Base-by-base conservation (phyloP, 64 coral and sea anemone species). In the Stichodactyla mertensii region DNA sequence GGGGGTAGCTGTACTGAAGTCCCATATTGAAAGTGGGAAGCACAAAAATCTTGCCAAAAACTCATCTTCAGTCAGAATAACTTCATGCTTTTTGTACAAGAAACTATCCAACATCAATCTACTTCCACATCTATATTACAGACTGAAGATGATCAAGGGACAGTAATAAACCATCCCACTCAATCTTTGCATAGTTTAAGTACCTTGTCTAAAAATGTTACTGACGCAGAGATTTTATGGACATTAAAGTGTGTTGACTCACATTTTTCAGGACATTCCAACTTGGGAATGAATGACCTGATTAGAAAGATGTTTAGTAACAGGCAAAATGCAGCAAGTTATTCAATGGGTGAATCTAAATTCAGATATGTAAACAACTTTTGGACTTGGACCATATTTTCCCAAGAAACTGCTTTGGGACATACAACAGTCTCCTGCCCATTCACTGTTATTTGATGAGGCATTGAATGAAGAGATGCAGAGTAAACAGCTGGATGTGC, bases 381-480 rank as follows among this genome's bases (percentile, higher is more conserved):
- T 87, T 54, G 77, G 86, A 62, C 24, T 62, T 71, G 85, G 61
- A 61, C 26, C 86, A 64, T 51, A 78, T 64, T 51, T 52, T 87
- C 6, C 86, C 71, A 87, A 20, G 24, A 77, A 77, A 87, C 23
- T 87, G 71, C 27, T 87, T 55, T 78, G 67, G 45, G 86, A 87
- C 55, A 19, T 52, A 16, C 69, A 78, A 26, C 86, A 55, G 52
- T 83, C 91, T 78, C 78, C 91, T 78, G 83, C 82, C 12, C 91
- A 93, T 84, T 57, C 81, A 55, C 14, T 86, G 18, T 83, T 89
- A 23, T 89, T 93, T 89, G 87, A 93, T 71, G 92, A 93, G 84
- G 78, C 83, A 55, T 82, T 89, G 16, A 89, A 93, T 89, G 87
- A 89, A 9, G 92, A 93, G 26, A 11, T 93, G 77, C 87, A 93